Evolutionary conservation across 2,113 vertebrate genomes (phyloP), one percentile per base, ranked within the genome.

Genomic region (Hipposideros armiger): DNA sequence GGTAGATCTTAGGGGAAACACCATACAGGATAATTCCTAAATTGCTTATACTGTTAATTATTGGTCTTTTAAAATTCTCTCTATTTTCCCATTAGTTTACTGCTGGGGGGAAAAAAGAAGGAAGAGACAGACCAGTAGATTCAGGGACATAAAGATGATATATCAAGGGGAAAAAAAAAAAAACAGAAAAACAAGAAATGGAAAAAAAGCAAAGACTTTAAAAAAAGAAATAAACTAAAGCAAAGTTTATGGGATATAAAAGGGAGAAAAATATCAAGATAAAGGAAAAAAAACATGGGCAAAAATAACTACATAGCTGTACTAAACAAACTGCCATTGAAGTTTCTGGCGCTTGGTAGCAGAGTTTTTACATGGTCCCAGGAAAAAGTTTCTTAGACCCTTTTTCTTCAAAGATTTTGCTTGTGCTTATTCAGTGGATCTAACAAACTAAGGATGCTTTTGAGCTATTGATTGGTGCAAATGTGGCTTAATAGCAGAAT

Each of bases 401-500:
- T 54, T 0, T 8, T 40, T 92, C 73, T 32, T 81, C 72, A 52
- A 83, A 30, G 81, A 92, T 89, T 82, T 86, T 90, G 67, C 47
- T 97, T 97, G 36, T 94, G 77, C 97, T 98, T 98, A 78, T 96
- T 97, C 83, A 94, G 70, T 96, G 96, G 54, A 91, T 97, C 90
- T 97, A 97, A 98, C 96, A 98, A 98, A 98, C 97, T 96, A 87
- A 96, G 91, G 97, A 97, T 98, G 90, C 73, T 98, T 97, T 94
- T 97, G 94, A 89, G 45, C 73, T 98, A 98, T 98, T 97, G 98
- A 98, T 98, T 97, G 96, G 82, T 98, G 36, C 83, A 97, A 98
- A 95, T 92, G 96, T 98, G 97, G 58, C 90, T 98, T 97, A 98
- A 98, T 98, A 98, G 97, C 95, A 98, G 96, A 98, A 98, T 98